Evolutionary conservation across 2,113 vertebrate genomes (phyloP), one percentile per base, ranked within the genome.

Genomic region (Gulo gulo): DNA sequence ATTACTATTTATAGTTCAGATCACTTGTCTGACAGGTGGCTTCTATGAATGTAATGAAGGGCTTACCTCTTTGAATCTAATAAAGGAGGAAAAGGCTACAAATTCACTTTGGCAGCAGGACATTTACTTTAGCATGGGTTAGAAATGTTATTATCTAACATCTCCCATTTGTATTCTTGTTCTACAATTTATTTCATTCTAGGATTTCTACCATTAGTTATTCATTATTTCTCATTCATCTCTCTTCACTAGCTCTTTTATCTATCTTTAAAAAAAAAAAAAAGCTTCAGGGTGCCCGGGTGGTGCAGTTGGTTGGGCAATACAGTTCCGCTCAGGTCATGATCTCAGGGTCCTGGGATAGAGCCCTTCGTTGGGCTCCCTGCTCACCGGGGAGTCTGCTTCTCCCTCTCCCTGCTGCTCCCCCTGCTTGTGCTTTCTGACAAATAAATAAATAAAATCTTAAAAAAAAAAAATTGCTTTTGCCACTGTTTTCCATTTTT

Each of bases 81-180:
- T 36, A 73, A 76, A 55, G 55, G 42, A 92, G 6, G 20, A 92
- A 88, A 93, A 96, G 34, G n/a, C 26, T 76, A 97, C 26, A 94
- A 79, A 95, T n/a, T 81, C 11, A 87, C 23, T 61, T 50, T 36
- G 34, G 39, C 57, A 18, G 7, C 6, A 88, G 20, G 20, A 79
- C 12, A 79, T 16, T 55, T 23, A 8, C 96, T 55, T 50, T 81
- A 89, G 13, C 42, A n/a, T 59, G 45, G 24, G 39, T 86, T 39
- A 89, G 45, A 97, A 88, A 93, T 81, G 63, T 31, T 97, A 93
- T 80, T 74, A 84, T 80, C 47, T 55, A 73, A 95, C 45, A 26
- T 89, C 93, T 65, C 26, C 26, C 76, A 91, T 71, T 55, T 86
- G 47, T 61, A 89, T n/a, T 92, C 34, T 42, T 92, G 18, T 63